Evolutionary conservation across 2,888 invertebrate species (phyloP).

Genomic region (Tinea semifulvella): DNA sequence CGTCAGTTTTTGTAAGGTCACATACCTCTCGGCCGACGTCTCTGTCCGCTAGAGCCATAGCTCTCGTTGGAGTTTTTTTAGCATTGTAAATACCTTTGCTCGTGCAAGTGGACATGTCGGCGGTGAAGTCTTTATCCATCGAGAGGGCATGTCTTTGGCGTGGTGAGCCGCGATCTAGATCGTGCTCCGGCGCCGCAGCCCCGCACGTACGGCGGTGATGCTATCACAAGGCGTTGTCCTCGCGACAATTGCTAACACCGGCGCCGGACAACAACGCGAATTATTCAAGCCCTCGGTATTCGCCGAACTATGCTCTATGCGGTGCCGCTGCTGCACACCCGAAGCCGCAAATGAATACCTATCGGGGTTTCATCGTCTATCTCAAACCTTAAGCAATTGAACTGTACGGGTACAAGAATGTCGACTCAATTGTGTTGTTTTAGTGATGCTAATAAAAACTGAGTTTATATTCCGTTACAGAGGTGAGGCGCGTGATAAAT

Average conservation of each 20-base stretch:
- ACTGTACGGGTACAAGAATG: conserved; percentile 15
- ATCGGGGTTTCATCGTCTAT: conserved; percentile 20
- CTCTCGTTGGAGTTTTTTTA: neutral
- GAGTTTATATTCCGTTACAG: too few relatives aligned
- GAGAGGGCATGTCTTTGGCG: conserved; percentile 49
- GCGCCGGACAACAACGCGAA: conserved; percentile 48
- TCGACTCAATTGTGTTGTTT: conserved; percentile 19
- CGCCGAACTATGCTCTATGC: conserved; percentile 18
- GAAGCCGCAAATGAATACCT: conserved; percentile 4
- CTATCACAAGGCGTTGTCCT: conserved; percentile 46
- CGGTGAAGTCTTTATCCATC: conserved; percentile 59
- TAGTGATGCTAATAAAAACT: too few relatives aligned
- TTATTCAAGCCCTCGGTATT: conserved; percentile 42
- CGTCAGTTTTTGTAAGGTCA: conserved; percentile 1
- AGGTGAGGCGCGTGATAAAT: too few relatives aligned
- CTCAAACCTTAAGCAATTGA: neutral
- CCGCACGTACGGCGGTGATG: conserved; percentile 37
- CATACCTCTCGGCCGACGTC: neutral
- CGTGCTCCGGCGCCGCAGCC: conserved; percentile 28
- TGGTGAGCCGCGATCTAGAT: conserved; percentile 58
- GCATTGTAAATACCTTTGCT: neutral
- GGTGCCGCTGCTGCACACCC: conserved; percentile 11
- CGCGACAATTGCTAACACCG: conserved; percentile 62
- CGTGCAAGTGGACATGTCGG: conserved; percentile 34
- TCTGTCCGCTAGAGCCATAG: neutral